Evolutionary conservation across 1,140 invertebrate species (phyloP).

Genomic region (Halesus radiatus): DNA sequence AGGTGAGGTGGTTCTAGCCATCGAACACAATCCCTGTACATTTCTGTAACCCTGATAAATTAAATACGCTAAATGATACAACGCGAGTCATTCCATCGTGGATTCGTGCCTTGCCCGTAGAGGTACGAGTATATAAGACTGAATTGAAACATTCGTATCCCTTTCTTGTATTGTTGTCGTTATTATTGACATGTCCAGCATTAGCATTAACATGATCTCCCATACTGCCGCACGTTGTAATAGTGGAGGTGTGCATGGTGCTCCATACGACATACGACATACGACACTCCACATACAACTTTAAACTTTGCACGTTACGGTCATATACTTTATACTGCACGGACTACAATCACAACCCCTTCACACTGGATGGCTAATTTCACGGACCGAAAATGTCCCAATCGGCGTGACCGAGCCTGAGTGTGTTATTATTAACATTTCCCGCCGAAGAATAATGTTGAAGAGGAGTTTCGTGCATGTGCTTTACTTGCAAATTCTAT

Average conservation of each 20-base stretch:
- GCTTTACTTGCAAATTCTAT: no score
- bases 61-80: conserved; percentile 40
- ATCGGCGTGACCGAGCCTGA: conserved; percentile 16
- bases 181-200: conserved; percentile 32
- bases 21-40: no score
- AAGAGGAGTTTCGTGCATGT: no score
- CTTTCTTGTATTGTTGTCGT: conserved; percentile 29
- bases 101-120: conserved; percentile 24
- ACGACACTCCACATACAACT: no score
- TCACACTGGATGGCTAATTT: conserved; percentile 30
- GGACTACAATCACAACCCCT: conserved; percentile 11
- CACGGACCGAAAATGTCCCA: conserved; percentile 15
- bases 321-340: not conserved
- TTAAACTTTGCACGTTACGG: no score
- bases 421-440: conserved; percentile 5
- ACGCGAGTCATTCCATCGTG: conserved; percentile 42
- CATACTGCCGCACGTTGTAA: no score
- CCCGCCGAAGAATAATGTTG: not conserved
- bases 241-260: no score
- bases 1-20: no score
- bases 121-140: not conserved
- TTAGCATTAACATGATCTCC: conserved; percentile 31
- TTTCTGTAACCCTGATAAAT: not conserved
- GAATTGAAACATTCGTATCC: conserved; percentile 42
- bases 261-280: no score